A percentile compares a stretch with the other conserved stretches of the same genome.
Evolutionary conservation across 1,140 invertebrate species (phyloP).

Genomic region (Dendroctonus ponderosae): DNA sequence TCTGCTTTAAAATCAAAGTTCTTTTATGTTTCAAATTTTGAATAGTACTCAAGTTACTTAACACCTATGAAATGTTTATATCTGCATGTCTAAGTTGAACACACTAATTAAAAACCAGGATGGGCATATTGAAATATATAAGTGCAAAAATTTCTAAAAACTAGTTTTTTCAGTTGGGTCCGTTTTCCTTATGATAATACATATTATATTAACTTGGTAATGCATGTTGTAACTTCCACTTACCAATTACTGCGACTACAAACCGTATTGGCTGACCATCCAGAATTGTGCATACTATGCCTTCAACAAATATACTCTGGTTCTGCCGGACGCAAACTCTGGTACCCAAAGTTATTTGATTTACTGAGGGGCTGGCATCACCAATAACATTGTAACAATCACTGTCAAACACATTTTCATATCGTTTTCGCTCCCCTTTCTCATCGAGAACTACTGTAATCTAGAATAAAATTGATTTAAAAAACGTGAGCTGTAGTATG

Average conservation of each 20-base stretch:
- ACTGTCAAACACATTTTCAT: slow-evolving; percentile 68
- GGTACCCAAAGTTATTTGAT: slow-evolving; percentile 60
- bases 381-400: slow-evolving; percentile 87
- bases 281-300: slow-evolving; percentile 72
- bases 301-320: slow-evolving; percentile 76
- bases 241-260: slow-evolving; percentile 66
- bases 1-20: no score
- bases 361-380: slow-evolving; percentile 85
- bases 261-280: slow-evolving; percentile 70
- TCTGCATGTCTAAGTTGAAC: no score
- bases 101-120: no score
- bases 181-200: no score
- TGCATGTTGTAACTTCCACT: not conserved
- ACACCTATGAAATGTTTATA: no score
- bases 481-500: not conserved
- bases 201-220: no score
- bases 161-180: no score
- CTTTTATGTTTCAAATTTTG: no score
- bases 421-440: slow-evolving; percentile 59
- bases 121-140: no score
- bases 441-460: slow-evolving; percentile 74
- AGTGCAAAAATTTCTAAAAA: no score
- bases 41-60: no score
- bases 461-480: slow-evolving; percentile 46
- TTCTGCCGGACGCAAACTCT: slow-evolving; percentile 56